Percentiles rank a stretch among this genome's conserved stretches.
Conservation (phyloP, 1,140 invertebrate genomes). For the Drosophila mayri region DNA sequence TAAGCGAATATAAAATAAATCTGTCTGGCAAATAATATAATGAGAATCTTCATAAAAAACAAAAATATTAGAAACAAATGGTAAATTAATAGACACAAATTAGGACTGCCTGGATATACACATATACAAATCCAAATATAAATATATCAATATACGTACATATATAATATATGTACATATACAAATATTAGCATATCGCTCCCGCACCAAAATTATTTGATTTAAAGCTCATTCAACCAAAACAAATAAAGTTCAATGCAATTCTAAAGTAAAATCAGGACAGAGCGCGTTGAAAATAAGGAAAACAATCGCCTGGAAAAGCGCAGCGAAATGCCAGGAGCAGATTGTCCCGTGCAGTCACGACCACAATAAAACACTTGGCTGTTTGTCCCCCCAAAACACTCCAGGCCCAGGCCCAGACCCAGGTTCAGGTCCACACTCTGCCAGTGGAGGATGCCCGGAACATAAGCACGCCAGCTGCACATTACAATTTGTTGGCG, state of each 20-base stretch:
- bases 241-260: constrained; percentile 43
- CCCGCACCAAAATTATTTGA: not conserved
- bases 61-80: too few relatives aligned
- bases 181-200: too few relatives aligned
- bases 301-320: constrained; percentile 47
- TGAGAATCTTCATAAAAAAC: too few relatives aligned
- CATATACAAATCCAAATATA: too few relatives aligned
- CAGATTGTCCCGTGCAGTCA: constrained; percentile 50
- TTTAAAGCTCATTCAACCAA: constrained; percentile 1
- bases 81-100: too few relatives aligned
- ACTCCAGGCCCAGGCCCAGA: not conserved
- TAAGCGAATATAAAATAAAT: too few relatives aligned
- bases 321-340: constrained; percentile 56
- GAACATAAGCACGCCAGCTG: constrained; percentile 66
- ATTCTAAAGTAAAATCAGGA: constrained; percentile 43
- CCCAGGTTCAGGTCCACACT: not conserved
- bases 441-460: constrained; percentile 11
- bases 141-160: too few relatives aligned
- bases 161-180: too few relatives aligned
- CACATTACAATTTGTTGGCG: constrained; percentile 74
- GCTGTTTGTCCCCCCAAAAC: constrained; percentile 44
- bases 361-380: constrained; percentile 61
- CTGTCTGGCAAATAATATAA: too few relatives aligned
- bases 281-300: constrained; percentile 46
- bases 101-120: too few relatives aligned